Conservation (phyloP, 2,888 invertebrate species). For the Polydrusus pterygomalis region DNA sequence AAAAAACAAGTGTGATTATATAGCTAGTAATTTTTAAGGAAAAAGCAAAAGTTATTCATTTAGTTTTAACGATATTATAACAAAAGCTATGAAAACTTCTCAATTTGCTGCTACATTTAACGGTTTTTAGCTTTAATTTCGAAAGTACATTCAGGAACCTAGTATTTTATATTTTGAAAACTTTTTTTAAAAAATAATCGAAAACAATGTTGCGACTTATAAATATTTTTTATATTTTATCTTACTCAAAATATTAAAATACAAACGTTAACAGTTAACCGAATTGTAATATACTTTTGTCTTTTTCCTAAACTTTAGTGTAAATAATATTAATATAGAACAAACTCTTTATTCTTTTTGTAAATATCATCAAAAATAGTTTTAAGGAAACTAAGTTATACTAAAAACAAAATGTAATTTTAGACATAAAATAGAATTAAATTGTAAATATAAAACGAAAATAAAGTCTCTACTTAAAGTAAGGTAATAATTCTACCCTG, state of each 20-base stretch:
- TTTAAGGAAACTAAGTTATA: conserved; percentile 61
- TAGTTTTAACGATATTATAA: not conserved
- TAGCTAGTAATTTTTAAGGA: conserved; percentile 57
- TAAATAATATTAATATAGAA: conserved; percentile 67
- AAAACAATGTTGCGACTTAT: too few species aligned
- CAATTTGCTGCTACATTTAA: too few species aligned
- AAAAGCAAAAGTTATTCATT: conserved; percentile 34
- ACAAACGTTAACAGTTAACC: not conserved
- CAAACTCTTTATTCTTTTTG: conserved; percentile 65
- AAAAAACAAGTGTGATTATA: conserved; percentile 70
- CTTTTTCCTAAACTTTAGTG: conserved; percentile 58
- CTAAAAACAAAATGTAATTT: conserved; percentile 34
- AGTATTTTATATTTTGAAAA: too few species aligned
- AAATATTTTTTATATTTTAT: too few species aligned
- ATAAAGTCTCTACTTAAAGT: conserved; percentile 4
- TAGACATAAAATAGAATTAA: conserved; percentile 10
- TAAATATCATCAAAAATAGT: conserved; percentile 67
- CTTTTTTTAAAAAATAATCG: too few species aligned
- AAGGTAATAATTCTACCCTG: not conserved
- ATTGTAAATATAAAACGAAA: conserved; percentile 3
- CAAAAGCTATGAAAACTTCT: too few species aligned
- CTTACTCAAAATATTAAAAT: too few species aligned
- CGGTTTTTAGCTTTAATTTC: too few species aligned
- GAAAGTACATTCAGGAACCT: too few species aligned
- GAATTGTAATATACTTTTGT: conserved; percentile 23